phyloP scores from a whole-genome alignment of 2,113 vertebrate genomes.

The Cottus gobio region DNA sequence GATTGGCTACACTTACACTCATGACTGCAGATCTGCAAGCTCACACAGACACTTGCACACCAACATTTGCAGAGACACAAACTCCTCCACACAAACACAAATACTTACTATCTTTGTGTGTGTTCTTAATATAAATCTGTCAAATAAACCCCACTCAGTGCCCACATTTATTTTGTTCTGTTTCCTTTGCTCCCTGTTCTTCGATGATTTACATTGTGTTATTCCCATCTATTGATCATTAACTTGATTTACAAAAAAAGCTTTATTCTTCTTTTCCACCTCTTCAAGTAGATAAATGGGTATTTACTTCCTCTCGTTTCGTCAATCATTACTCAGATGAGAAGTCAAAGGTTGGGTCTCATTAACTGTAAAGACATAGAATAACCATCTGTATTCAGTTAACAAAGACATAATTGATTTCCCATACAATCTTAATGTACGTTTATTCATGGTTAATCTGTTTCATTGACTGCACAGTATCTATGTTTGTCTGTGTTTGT shows the following conservation, averaged over 20 bases:
- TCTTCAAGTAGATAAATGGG: background rate
- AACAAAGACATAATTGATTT: conserved; percentile 29
- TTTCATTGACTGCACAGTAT: conserved; percentile 11
- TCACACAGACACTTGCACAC: background rate
- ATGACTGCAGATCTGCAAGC: background rate
- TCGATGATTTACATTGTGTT: background rate
- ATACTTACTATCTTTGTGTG: background rate
- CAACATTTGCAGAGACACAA: background rate
- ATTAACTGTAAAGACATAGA: conserved; percentile 11
- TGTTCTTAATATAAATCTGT: background rate
- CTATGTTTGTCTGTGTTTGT: background rate
- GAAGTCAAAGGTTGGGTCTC: conserved; percentile 40
- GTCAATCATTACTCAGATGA: background rate
- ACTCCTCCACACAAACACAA: background rate
- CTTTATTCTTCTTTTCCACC: background rate
- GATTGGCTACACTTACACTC: conserved; percentile 2
- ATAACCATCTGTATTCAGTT: background rate
- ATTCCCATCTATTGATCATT: background rate
- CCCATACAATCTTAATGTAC: background rate
- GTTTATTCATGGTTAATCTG: background rate
- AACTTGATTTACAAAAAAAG: background rate
- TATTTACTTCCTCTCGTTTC: background rate
- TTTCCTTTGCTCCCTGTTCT: background rate
- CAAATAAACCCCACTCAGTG: background rate
- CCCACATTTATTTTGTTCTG: background rate